Evolutionary conservation across 2,888 invertebrate genomes (phyloP), one percentile per base, ranked within the genome.

Genomic region (Athalia rosae): DNA sequence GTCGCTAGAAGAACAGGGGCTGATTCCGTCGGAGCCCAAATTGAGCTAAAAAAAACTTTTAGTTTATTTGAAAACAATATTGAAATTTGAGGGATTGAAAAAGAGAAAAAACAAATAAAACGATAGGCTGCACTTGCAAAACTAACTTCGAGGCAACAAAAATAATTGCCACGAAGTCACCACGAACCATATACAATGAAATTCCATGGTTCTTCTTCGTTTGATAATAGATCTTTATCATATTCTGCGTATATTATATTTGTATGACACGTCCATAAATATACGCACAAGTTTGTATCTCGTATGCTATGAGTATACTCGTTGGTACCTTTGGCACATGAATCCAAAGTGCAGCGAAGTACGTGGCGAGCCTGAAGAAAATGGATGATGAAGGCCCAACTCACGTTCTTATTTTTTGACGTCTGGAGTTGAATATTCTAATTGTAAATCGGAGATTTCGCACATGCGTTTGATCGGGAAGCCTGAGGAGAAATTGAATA

Each of bases 1-100:
- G 80, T 85, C 92, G 80, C 84, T 93, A 50, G 92, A 92, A 76
- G 64, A 67, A 0, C 64, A 74, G 11, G 84, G 85, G 0, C 3
- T 83, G 0, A 82, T 88, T 6, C 87, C 89, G 0, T 56, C 59
- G 0, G 63, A 47, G 9, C 71, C 77, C 48, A 45, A 77, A 9
- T 48, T 58, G 43, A 71, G 15, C 45, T 71, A 58, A 58, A n/a
- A 6, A n/a, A 47, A 13, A n/a, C 53, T 1, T 7, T 9, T 3
- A 43, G 43, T 8, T 13, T 28, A 8, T 28, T 4, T 59, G 0
- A 9, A 9, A 61, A 61, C 13, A 28, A 41, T 8, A 6, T 2
- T 28, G 61, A 61, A 61, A 61, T 15, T 61, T 41, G 8, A 1
- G 28, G 28, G 28, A 28, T 2, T 28, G 28, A 28, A 28, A 28